Evolutionary conservation across 2,888 invertebrate genomes (phyloP), one percentile per base, ranked within the genome.

Genomic region (Netelia fuscicornis): DNA sequence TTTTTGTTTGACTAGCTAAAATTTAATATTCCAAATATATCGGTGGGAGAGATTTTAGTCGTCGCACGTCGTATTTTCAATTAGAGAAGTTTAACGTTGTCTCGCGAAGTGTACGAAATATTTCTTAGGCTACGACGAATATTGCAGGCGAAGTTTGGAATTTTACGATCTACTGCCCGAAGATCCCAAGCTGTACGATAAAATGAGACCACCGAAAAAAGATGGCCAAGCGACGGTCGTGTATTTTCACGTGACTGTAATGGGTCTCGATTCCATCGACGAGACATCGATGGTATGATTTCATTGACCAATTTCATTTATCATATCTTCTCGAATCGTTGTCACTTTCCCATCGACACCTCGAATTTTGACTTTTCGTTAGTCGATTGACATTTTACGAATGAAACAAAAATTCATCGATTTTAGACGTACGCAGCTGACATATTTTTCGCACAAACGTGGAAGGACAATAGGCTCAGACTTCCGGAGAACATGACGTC

Each of bases 261-360:
- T 98, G 98, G 98, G 98, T 0, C 94, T 98, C 86, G 98, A 98
- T 94, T 98, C 98, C 56, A 98, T 99, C 87, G 98, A 98, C 92
- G 98, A 98, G 94, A 98, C 97, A 89, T 98, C 98, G 3, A 99
- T 99, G 98, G 98, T 98, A 94, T 37, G 86, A 83, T 84, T 20
- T 67, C 67, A 81, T 37, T 72, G 20, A 11, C n/a, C 10, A 56
- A 67, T 71, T 64, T 52, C 74, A 68, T 76, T 65, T n/a, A 25
- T 13, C 9, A 71, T 23, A 13, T 30, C 30, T 30, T 5, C 5
- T 30, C 30, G 3, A 30, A 42, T n/a, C 13, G 44, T 79, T 70
- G 9, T 11, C 25, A 56, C 10, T 17, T 58, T 68, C 25, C n/a
- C 37, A 56, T 2, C 42, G 13, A 17, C 20, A 25, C 5, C 13